Evolutionary conservation across 2,797 vertebrate genomes (phyloP), one percentile per base, ranked within the genome.

Genomic region (Zenarchopterus dispar): DNA sequence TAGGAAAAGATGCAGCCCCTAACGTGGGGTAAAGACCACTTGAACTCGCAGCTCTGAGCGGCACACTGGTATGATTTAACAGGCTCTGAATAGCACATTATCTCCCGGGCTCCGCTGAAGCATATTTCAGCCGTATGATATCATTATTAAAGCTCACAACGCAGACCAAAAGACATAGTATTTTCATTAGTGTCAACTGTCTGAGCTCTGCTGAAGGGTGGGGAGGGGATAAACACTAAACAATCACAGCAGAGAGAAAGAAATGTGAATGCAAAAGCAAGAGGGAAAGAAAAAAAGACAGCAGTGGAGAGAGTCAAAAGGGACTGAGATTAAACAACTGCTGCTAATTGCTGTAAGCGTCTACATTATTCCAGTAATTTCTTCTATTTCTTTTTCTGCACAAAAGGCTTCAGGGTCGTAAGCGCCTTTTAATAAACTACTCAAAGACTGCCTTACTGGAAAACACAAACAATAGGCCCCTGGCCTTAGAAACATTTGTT

Each of bases 341-440:
- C 92, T 91, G 92, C 93, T 96, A 96, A 96, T 96, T 95, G 94
- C 94, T 94, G 91, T 93, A 93, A 96, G 95, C 94, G 87, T 93
- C 93, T 93, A 95, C 93, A 94, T 95, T 95, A 96, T 92, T 91
- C 89, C 88, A 91, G 93, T 94, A 94, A 96, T 95, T 96, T 95
- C 94, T 93, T 91, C 93, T 92, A 93, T 94, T 95, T 95, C 93
- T 95, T 93, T 94, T 94, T 94, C 62, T 78, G 66, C 50, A 2
- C 73, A 49, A 2, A 71, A 44, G 65, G 83, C 88, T 84, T 31
- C 22, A 16, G 77, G 78, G 85, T 86, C 91, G 86, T 89, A 78
- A 70, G 74, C 83, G 69, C 73, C 53, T 19, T 78, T 84, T 85
- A 84, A 77, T 82, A 90, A 88, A 85, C 78, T 67, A 75, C 71